Evolutionary conservation across 2,797 vertebrate genomes (phyloP).

Genomic region (Pangasius mekongensis): DNA sequence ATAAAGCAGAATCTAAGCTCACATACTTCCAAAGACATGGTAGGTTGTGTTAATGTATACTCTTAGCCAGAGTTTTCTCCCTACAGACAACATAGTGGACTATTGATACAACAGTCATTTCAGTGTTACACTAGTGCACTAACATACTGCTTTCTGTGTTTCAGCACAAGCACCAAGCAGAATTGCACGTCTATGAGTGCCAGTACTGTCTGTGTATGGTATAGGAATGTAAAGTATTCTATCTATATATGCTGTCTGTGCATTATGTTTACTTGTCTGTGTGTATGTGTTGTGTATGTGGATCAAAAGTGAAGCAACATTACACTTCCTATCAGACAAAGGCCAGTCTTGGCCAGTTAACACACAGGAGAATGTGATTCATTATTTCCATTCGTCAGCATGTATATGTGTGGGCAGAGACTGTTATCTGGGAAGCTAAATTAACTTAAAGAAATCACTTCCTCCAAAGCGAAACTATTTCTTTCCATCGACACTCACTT

Average conservation of each 20-base stretch:
- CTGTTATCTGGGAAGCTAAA: not conserved
- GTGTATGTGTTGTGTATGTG: slow-evolving; percentile 21
- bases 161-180: not conserved
- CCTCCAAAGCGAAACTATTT: not conserved
- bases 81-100: slow-evolving; percentile 18
- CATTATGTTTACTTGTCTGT: slow-evolving; percentile 27
- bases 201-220: slow-evolving; percentile 22
- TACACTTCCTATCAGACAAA: slow-evolving; percentile 56
- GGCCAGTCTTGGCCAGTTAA: slow-evolving; percentile 12
- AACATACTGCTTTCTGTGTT: slow-evolving; percentile 43
- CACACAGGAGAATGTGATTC: not conserved
- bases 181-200: slow-evolving; percentile 20
- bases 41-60: slow-evolving; percentile 19
- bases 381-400: slow-evolving; percentile 25
- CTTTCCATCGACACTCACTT: slow-evolving; percentile 79
- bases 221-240: slow-evolving; percentile 11
- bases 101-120: slow-evolving; percentile 31
- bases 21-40: not conserved
- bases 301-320: slow-evolving; percentile 64
- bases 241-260: not conserved
- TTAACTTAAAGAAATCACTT: not conserved
- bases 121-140: slow-evolving; percentile 33
- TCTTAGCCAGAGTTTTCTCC: not conserved
- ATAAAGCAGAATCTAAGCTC: slow-evolving; percentile 3
- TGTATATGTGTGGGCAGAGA: slow-evolving; percentile 5